Evolutionary conservation across 2,113 vertebrate genomes (phyloP).

Genomic region (Tenebrosternarchus preto): DNA sequence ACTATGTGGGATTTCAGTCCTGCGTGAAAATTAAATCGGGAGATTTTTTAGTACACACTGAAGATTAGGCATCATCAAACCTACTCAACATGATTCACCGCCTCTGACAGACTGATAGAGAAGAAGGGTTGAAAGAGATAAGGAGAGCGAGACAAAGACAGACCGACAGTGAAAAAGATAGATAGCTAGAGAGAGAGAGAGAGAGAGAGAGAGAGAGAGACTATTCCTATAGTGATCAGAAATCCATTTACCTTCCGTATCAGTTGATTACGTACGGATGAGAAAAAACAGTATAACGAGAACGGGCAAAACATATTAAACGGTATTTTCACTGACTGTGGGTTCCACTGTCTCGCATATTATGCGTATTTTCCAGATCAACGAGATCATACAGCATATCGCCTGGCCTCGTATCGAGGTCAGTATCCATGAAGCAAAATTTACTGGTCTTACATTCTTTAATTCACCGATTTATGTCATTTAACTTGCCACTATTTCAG

Average conservation of each 20-base stretch:
- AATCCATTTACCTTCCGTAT: neutral
- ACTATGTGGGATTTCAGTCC: neutral
- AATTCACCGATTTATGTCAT: neutral
- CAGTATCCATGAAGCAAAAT: neutral
- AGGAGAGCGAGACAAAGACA: neutral
- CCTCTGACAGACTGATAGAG: neutral
- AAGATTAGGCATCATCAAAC: neutral
- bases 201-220: neutral
- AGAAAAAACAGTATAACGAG: neutral
- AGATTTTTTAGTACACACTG: neutral
- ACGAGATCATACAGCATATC: neutral
- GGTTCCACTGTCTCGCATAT: neutral
- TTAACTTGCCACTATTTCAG: neutral
- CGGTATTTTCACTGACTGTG: neutral
- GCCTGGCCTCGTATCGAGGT: conserved; percentile 13
- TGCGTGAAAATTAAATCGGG: neutral
- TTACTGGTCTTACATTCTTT: neutral
- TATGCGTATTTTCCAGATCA: neutral
- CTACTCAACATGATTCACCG: neutral
- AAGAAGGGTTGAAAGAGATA: neutral
- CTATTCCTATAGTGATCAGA: neutral
- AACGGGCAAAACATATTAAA: neutral
- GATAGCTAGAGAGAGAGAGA: neutral
- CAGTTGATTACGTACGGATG: neutral
- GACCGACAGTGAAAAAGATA: neutral